Evolutionary conservation across 2,888 invertebrate species (phyloP), one percentile per base, ranked within the genome.

Genomic region (Lymantria dispar): DNA sequence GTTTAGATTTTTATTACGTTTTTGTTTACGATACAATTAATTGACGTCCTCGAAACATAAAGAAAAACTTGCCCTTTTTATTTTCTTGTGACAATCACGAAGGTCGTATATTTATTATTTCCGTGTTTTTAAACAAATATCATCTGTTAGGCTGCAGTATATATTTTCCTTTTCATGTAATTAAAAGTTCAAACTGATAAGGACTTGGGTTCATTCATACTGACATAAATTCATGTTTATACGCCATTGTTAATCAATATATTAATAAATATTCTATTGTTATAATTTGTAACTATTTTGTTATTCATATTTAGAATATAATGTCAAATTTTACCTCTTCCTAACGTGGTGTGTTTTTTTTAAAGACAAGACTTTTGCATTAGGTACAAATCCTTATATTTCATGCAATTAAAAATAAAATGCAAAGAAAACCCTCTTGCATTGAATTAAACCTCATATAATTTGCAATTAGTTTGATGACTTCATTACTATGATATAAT

Each of bases 1-100:
- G 74, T 72, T 62, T 41, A 54, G 15, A 55, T 48, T 22, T 11
- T 1, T 56, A 49, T 11, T 1, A 40, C 15, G 38, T 29, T 45
- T 46, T 33, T 49, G 52, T 45, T 37, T 13, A 45, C 37, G 8
- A 11, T 43, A 50, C 44, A 45, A 40, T 54, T 57, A 30, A 43
- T 15, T 47, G 22, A 14, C 9, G 11, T 7, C 14, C 22, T 48
- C 30, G 30, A 9, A 42, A 11, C 31, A 11, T 36, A 36, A 11
- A 33, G n/a, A 38, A 38, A 12, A 12, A 38, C 7, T 38, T 1
- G 1, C 36, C 12, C n/a, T n/a, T 1, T n/a, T 38, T 2, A 8
- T 12, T n/a, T 12, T 12, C 11, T 38, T n/a, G 38, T n/a, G 2
- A 22, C 5, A 22, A 22, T 22, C 1, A n/a, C 3, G 38, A 38